These are phyloP conservation scores for Cairina moschata DNA, from an alignment of 2,113 vertebrate genomes.

Conservation along the genomic window DNA sequence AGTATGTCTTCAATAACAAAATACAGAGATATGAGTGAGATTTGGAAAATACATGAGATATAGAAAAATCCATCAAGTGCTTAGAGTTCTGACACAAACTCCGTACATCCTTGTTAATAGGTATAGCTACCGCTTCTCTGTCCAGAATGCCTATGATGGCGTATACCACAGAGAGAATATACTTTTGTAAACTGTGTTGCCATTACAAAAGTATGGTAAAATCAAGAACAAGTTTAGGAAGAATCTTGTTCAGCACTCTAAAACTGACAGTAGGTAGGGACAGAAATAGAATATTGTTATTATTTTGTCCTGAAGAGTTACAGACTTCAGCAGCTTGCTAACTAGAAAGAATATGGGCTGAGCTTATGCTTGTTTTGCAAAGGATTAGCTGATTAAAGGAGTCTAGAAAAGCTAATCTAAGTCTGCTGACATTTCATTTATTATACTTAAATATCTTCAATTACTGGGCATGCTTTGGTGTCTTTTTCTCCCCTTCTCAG, in stretches of 20 bases:
- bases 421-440: conserved; percentile 18
- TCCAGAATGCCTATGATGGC: not conserved
- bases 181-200: not conserved
- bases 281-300: not conserved
- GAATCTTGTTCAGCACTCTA: not conserved
- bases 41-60: not conserved
- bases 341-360: not conserved
- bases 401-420: not conserved
- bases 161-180: not conserved
- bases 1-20: not conserved
- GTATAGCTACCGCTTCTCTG: not conserved
- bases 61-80: not conserved
- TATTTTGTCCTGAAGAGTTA: not conserved
- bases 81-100: not conserved
- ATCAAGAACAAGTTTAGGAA: not conserved
- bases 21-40: not conserved
- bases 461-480: not conserved
- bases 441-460: not conserved
- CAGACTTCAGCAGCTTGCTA: not conserved
- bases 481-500: not conserved
- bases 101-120: not conserved
- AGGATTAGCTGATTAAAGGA: not conserved
- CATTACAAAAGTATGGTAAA: not conserved
- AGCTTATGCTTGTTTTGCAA: conserved; percentile 21
- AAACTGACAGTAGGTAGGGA: not conserved